A percentile compares a stretch with the other conserved stretches of the same genome.
Evolutionary conservation across 2,888 invertebrate genomes (phyloP).

Genomic region (Idaea dimidiata): DNA sequence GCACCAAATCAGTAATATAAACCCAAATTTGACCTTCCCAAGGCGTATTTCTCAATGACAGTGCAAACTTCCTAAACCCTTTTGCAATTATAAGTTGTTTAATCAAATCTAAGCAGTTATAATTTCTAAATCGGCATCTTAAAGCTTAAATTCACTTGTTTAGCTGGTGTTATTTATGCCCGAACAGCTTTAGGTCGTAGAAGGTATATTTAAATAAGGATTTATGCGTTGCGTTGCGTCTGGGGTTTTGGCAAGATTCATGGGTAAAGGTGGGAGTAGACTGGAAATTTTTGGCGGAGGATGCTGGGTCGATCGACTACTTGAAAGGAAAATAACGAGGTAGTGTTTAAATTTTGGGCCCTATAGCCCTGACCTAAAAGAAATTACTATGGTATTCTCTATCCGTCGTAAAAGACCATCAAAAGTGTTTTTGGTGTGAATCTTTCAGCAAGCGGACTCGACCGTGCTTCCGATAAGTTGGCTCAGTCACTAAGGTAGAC

Average conservation of each 20-base stretch:
- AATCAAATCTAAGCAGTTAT: conserved; percentile 35
- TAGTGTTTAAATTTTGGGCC: too few relatives aligned
- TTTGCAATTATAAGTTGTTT: conserved; percentile 26
- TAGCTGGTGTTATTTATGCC: conserved; percentile 33
- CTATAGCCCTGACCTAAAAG: too few relatives aligned
- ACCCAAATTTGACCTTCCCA: conserved; percentile 10
- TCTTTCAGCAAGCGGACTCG: too few relatives aligned
- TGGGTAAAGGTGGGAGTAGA: conserved; percentile 62
- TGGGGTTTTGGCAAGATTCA: conserved; percentile 77
- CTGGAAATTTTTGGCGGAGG: neutral
- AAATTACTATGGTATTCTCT: too few relatives aligned
- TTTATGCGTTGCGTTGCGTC: conserved; percentile 79
- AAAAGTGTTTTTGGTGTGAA: too few relatives aligned
- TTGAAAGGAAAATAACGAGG: neutral
- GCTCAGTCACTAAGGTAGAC: too few relatives aligned
- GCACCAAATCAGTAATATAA: conserved; percentile 23
- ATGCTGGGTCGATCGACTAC: neutral
- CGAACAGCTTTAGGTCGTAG: conserved; percentile 31
- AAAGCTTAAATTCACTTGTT: conserved; percentile 38
- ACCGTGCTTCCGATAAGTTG: too few relatives aligned
- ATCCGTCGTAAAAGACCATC: too few relatives aligned
- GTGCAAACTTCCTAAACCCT: conserved; percentile 37
- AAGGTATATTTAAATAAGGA: conserved; percentile 79
- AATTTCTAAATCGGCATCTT: conserved; percentile 28
- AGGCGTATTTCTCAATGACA: conserved; percentile 25